phyloP scores from a whole-genome alignment of 2,113 vertebrate species.

The Nannospalax galili region DNA sequence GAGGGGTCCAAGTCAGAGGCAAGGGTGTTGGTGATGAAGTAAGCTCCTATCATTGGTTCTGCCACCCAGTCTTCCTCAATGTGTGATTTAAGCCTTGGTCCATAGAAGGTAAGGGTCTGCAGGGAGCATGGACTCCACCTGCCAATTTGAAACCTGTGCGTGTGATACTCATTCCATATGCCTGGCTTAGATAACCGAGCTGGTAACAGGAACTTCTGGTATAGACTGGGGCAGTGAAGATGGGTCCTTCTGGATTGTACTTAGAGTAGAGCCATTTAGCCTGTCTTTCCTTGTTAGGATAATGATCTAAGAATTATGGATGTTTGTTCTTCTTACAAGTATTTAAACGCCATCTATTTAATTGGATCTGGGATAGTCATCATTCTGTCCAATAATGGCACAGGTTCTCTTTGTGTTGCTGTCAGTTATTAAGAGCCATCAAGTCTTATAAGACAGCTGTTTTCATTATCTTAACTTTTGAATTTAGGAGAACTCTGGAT shows the following conservation, averaged over 20 bases:
- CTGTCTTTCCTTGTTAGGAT: not conserved
- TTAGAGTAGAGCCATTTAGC: not conserved
- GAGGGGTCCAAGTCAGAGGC: not conserved
- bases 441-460: not conserved
- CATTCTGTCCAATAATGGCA: not conserved
- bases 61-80: not conserved
- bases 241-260: not conserved
- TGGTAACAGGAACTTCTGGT: not conserved
- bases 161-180: not conserved
- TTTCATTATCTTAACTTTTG: not conserved
- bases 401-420: not conserved
- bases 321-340: not conserved
- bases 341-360: constrained; percentile 26
- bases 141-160: not conserved
- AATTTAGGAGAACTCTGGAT: not conserved
- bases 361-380: constrained; percentile 79
- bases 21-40: not conserved
- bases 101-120: not conserved
- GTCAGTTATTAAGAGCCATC: not conserved
- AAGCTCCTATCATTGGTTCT: not conserved
- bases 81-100: not conserved
- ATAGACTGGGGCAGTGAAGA: not conserved
- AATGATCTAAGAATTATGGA: not conserved
- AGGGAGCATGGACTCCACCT: not conserved
- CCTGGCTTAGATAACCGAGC: not conserved